Percentiles rank a stretch among this genome's conserved stretches.
These are phyloP conservation scores for Gulo gulo DNA, from an alignment of 2,113 vertebrate genomes.

Conservation along the genomic window DNA sequence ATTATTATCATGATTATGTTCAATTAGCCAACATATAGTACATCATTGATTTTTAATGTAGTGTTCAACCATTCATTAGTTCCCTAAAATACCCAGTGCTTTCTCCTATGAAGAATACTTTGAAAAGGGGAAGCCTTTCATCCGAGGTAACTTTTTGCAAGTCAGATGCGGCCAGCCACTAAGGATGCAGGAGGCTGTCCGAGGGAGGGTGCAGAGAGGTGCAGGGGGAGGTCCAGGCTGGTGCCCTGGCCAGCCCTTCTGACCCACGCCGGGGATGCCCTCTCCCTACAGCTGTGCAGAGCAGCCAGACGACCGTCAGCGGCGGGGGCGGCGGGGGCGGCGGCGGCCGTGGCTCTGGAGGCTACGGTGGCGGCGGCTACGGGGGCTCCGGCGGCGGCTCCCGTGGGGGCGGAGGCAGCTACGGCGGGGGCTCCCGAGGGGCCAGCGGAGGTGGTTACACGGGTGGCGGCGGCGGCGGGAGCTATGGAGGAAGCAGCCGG, in stretches of 20 bases:
- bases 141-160: neutral
- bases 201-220: neutral
- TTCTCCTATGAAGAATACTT: neutral
- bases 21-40: no score
- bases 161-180: neutral
- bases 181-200: neutral
- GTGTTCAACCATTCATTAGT: no score
- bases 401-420: neutral
- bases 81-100: neutral
- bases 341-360: slow-evolving; percentile 33
- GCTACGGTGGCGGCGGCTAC: neutral
- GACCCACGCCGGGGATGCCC: accelerated
- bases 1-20: no score
- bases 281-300: slow-evolving; percentile 82
- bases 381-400: neutral
- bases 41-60: no score
- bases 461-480: neutral
- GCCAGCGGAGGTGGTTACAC: neutral
- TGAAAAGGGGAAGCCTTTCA: neutral
- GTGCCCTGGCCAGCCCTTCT: neutral
- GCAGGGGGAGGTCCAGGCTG: neutral
- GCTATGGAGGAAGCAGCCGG: neutral
- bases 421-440: neutral
- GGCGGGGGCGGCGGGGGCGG: slow-evolving; percentile 57
- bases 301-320: slow-evolving; percentile 65